phyloP scores from a whole-genome alignment of 2,888 invertebrate genomes.

The Rhyacophila evoluta region DNA sequence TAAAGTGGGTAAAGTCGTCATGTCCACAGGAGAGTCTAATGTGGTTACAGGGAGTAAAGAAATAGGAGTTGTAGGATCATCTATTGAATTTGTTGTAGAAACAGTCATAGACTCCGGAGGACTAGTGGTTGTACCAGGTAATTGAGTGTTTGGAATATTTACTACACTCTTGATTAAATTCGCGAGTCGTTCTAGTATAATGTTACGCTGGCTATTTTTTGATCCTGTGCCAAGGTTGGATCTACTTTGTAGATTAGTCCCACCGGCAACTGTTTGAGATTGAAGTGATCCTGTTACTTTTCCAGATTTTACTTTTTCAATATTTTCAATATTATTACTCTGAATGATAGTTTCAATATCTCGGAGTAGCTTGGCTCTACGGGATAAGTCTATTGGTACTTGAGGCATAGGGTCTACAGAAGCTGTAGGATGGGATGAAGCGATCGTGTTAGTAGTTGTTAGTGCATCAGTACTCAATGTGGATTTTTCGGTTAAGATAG shows the following conservation, averaged over 20 bases:
- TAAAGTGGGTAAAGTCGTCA: background rate
- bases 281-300: slow-evolving; percentile 20
- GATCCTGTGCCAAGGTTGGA: background rate
- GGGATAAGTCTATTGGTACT: slow-evolving; percentile 61
- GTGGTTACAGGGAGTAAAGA: background rate
- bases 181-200: background rate
- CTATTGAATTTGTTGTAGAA: slow-evolving; percentile 21
- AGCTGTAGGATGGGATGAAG: slow-evolving; percentile 42
- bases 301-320: slow-evolving; percentile 43
- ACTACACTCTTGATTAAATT: background rate
- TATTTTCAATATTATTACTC: slow-evolving; percentile 63
- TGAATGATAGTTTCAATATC: slow-evolving; percentile 68
- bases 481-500: slow-evolving; percentile 37
- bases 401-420: slow-evolving; percentile 27
- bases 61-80: background rate
- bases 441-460: slow-evolving; percentile 46
- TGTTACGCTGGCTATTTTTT: background rate
- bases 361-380: slow-evolving; percentile 67
- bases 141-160: slow-evolving; percentile 20
- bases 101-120: slow-evolving; percentile 5
- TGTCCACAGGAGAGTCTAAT: slow-evolving; percentile 6
- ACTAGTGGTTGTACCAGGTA: background rate
- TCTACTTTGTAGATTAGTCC: background rate
- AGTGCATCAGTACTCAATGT: slow-evolving; percentile 46
- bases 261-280: background rate